Evolutionary conservation across 2,113 vertebrate genomes (phyloP).

Genomic region (Solea senegalensis): DNA sequence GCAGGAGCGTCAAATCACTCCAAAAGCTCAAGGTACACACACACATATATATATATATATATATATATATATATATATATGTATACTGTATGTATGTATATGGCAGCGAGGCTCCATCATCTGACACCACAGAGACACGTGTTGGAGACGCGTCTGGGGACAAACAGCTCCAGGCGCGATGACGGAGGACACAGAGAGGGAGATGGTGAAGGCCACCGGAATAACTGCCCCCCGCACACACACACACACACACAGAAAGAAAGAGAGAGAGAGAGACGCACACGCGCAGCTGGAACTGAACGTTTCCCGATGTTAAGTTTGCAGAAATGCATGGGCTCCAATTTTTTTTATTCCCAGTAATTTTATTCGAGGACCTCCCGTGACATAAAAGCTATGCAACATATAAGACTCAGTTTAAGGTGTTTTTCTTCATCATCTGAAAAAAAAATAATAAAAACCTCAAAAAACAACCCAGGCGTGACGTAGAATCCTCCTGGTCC

Average conservation of each 20-base stretch:
- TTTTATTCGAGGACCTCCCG: constrained; percentile 2
- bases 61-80: too few species aligned
- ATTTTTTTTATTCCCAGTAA: constrained; percentile 20
- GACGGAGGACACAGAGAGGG: not conserved
- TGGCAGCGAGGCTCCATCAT: not conserved
- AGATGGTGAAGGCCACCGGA: not conserved
- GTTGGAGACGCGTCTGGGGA: constrained; percentile 9
- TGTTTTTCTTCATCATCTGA: constrained; percentile 6
- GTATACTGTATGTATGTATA: too few species aligned
- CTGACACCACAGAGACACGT: not conserved
- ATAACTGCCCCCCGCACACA: too few species aligned
- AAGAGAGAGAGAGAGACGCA: not conserved
- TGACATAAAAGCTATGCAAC: constrained; percentile 28
- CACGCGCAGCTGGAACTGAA: constrained; percentile 4
- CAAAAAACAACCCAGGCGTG: not conserved
- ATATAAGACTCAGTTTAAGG: not conserved
- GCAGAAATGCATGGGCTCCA: not conserved
- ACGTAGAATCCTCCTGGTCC: constrained; percentile 32
- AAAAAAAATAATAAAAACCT: not conserved
- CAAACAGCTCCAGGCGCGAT: not conserved
- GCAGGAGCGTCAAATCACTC: constrained; percentile 40
- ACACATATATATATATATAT: too few species aligned
- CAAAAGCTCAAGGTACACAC: constrained; percentile 31
- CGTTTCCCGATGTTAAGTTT: constrained; percentile 25
- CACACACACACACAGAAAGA: too few species aligned